Evolutionary conservation across 1,140 invertebrate species (phyloP), one percentile per base, ranked within the genome.

Genomic region (Coelopa frigida): DNA sequence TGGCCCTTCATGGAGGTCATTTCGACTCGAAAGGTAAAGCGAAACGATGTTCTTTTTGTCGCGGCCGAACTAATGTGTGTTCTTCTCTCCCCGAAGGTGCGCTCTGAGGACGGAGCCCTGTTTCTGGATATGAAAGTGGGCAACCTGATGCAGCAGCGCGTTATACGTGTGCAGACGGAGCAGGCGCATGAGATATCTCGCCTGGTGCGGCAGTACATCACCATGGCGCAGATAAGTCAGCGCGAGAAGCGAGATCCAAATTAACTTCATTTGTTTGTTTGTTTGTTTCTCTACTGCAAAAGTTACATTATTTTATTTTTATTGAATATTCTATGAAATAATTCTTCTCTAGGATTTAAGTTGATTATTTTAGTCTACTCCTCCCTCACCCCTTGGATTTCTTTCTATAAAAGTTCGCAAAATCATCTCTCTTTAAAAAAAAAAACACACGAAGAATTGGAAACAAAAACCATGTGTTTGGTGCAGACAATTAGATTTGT

Each of bases 101-200:
- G 81, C 52, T 92, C 89, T 1, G 93, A 97, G 62, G 89, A 93
- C 68, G 91, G 91, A 22, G 85, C 88, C 1, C 78, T 96, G 37
- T 98, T 90, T 70, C 74, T 98, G 65, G 94, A 98, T 72, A 89
- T 98, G 84, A 97, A 97, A 73, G 89, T 90, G 63, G 94, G 94
- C 15, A 96, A 95, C 66, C 73, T 98, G 54, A 88, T 97, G 82
- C 88, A 94, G 61, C 92, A 96, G 73, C 79, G 92, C 49, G 94
- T 98, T 49, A 94, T 93, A 18, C 78, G 93, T 55, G 81, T 99
- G 47, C 93, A 98, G 68, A 97, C 94, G 3, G 93, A 97, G 68
- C 93, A 98, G 73, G 94, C 94, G 7, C 89, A 92, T 64, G 89
- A 92, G 68, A 94, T 98, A 52, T 92, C 92, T 10, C 81, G 93